Base-by-base conservation (phyloP, 2,888 invertebrate genomes). In the Ceriagrion tenellum region DNA sequence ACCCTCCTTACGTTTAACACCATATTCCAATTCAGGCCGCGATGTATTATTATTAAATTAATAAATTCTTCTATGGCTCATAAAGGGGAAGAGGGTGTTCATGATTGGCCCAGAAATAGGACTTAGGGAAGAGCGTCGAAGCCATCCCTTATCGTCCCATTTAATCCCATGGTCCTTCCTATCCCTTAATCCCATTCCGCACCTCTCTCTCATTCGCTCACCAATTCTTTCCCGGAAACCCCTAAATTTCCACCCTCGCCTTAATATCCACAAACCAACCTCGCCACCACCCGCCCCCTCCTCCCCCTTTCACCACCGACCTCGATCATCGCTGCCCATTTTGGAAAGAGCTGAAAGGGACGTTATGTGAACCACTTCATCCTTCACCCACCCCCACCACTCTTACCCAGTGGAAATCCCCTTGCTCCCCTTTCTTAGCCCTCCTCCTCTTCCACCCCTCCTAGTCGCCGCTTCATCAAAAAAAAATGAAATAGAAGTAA, bases 101-200 rank as follows among this genome's bases (percentile, higher is more conserved):
- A 69, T 69, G n/a, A 69, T 69, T 69, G 69, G 69, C 69, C 2
- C 30, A 23, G 18, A 81, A 81, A 81, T 35, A 81, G 81, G 81
- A 8, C 35, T 35, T 35, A 35, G 81, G 3, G 81, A 35, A 35
- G 81, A 18, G 18, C 81, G 81, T 81, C 81, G 81, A 81, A 35
- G 16, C 81, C 81, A 81, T 81, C 35, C 35, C 35, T 81, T 35
- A 35, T 35, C 81, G 35, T 26, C 35, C 35, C 35, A 1, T 81
- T 35, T 35, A 81, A 81, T 35, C 35, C 81, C 81, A 18, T 16
- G 30, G 30, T 18, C 81, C 81, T 30, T 81, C 16, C 35, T 81
- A 81, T 81, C 81, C 26, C 81, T 81, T 81, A 81, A 81, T 81
- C 81, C 81, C 81, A 81, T 81, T 81, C 35, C 81, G 74, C 74